A percentile compares a stretch with the other conserved stretches of the same genome.
phyloP scores from a whole-genome alignment of 2,113 vertebrate genomes.

The Calyptommatus sinebrachiatus region DNA sequence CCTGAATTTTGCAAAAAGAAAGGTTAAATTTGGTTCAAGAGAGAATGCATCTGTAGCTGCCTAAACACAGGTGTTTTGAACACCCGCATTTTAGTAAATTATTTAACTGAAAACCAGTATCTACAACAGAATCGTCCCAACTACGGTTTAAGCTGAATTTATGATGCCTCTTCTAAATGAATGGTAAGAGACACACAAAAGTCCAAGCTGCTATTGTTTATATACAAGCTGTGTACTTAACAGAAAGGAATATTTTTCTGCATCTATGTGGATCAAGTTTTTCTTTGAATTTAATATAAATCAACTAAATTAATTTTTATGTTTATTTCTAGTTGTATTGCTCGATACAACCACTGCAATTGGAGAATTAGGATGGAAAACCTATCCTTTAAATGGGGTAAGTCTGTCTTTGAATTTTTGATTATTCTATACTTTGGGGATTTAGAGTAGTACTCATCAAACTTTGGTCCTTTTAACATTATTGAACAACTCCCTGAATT shows the following conservation, averaged over 20 bases:
- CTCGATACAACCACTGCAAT: slow-evolving; percentile 90
- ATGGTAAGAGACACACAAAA: background rate
- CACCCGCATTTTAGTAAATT: background rate
- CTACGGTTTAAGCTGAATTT: too few species aligned
- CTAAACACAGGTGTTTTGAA: background rate
- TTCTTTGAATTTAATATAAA: background rate
- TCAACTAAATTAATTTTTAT: slow-evolving; percentile 41
- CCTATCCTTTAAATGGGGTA: slow-evolving; percentile 93
- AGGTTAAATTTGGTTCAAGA: background rate
- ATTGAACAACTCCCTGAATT: too few species aligned
- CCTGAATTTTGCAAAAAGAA: slow-evolving; percentile 9
- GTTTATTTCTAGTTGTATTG: slow-evolving; percentile 83
- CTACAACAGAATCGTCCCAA: background rate
- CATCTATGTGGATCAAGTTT: background rate
- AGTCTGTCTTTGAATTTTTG: slow-evolving; percentile 62
- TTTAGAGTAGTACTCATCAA: background rate
- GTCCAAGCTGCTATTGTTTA: background rate
- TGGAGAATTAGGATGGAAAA: slow-evolving; percentile 93
- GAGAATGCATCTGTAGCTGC: background rate
- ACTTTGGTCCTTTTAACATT: too few species aligned
- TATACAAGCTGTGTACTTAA: slow-evolving; percentile 2
- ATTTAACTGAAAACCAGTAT: background rate
- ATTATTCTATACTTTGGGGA: slow-evolving; percentile 21
- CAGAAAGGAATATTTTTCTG: background rate
- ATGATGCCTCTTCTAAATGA: background rate